These are phyloP conservation scores for Ormyrus labotus DNA, from an alignment of 2,888 invertebrate genomes.

Conservation along the genomic window DNA sequence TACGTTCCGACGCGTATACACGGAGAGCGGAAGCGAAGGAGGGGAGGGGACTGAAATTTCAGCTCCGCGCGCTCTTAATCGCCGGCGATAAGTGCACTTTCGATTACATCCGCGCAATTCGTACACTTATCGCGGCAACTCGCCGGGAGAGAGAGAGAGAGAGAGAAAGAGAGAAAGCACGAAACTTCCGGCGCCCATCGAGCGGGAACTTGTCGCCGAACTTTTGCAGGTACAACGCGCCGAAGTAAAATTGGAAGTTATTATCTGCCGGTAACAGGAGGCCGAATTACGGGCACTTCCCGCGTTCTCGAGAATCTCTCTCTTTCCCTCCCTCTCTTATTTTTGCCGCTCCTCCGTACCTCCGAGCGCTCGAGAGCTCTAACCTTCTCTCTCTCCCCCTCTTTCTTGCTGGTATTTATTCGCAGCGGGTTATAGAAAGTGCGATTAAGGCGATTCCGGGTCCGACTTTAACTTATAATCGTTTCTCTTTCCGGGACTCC, in stretches of 20 bases:
- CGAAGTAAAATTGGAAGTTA: conserved; percentile 59
- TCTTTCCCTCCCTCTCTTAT: conserved; percentile 3
- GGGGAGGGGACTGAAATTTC: too few relatives aligned
- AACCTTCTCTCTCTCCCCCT: conserved; percentile 29
- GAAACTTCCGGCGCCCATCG: conserved; percentile 47
- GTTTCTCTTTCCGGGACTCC: conserved; percentile 33
- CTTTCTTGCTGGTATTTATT: conserved; percentile 52
- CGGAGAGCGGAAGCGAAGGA: too few relatives aligned
- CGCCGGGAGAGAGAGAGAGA: conserved; percentile 7
- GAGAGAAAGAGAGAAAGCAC: conserved; percentile 7
- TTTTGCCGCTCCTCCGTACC: conserved; percentile 9
- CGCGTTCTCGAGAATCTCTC: conserved; percentile 5
- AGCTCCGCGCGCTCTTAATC: conserved; percentile 20
- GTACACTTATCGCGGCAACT: conserved; percentile 38
- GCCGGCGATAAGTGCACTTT: conserved; percentile 34
- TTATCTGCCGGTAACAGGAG: conserved; percentile 58
- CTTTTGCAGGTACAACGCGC: conserved; percentile 36
- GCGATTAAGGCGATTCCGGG: conserved; percentile 42
- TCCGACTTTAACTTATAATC: conserved; percentile 49
- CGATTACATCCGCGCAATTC: conserved; percentile 38
- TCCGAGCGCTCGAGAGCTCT: background rate
- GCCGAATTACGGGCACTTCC: conserved; percentile 53
- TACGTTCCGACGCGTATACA: background rate
- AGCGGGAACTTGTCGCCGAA: conserved; percentile 48
- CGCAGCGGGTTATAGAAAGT: conserved; percentile 23